These are phyloP conservation scores for Pseudanteris insignis DNA, from an alignment of 2,888 invertebrate species.

Conservation along the genomic window DNA sequence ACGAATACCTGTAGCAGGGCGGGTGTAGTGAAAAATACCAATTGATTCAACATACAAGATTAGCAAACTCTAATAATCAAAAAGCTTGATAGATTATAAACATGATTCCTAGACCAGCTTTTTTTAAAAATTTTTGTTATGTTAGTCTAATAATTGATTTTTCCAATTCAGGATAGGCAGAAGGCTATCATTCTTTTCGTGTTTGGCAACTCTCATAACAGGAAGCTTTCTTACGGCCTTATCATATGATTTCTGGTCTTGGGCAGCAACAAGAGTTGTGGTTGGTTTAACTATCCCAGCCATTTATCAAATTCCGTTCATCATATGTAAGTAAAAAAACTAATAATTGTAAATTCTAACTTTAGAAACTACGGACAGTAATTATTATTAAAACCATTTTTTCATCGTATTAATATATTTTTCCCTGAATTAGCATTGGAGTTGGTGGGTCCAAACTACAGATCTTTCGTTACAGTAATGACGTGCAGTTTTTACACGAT, in stretches of 20 bases:
- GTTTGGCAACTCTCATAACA: constrained; percentile 80
- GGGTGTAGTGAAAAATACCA: too few species aligned
- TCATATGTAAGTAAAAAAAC: constrained; percentile 81
- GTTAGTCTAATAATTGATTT: neutral
- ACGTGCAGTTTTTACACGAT: constrained; percentile 91
- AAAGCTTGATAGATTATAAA: too few species aligned
- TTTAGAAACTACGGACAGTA: too few species aligned
- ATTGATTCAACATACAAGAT: too few species aligned
- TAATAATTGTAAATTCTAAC: too few species aligned
- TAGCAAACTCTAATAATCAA: too few species aligned
- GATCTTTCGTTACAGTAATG: constrained; percentile 92
- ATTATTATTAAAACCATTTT: neutral
- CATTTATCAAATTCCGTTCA: constrained; percentile 93
- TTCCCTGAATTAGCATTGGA: constrained; percentile 85
- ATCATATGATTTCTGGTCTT: constrained; percentile 82
- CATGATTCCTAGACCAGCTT: too few species aligned
- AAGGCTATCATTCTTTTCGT: constrained; percentile 85
- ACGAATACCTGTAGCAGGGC: too few species aligned
- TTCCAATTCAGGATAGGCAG: constrained; percentile 75
- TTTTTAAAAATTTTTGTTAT: too few species aligned
- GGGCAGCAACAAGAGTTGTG: constrained; percentile 79
- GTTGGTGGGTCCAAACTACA: constrained; percentile 88
- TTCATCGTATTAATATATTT: neutral
- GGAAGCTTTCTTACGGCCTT: constrained; percentile 84
- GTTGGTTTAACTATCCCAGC: constrained; percentile 94